A percentile compares a stretch with the other conserved stretches of the same genome.
phyloP scores from a whole-genome alignment of 1,140 invertebrate species.

The Drosophila suzukii region DNA sequence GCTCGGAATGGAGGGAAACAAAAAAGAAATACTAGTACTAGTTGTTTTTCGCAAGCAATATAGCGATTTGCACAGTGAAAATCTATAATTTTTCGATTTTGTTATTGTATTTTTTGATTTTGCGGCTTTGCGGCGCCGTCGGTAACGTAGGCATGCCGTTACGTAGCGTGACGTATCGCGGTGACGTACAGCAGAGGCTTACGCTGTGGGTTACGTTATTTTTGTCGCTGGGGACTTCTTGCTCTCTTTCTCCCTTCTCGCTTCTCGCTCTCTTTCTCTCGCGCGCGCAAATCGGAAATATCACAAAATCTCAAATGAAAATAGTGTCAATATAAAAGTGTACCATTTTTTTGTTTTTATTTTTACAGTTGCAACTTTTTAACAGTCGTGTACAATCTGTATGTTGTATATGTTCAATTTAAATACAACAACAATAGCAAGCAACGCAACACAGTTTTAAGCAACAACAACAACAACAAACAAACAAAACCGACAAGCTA shows the following conservation, averaged over 20 bases:
- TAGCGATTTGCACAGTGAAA: not conserved
- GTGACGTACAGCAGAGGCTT: conserved; percentile 15
- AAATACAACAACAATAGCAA: conserved; percentile 33
- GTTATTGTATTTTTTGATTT: conserved; percentile 34
- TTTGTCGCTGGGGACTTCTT: conserved; percentile 20
- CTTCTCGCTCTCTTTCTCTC: conserved; percentile 8
- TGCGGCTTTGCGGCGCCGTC: conserved; percentile 38
- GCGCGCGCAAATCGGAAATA: conserved; percentile 11
- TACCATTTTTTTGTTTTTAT: conserved; percentile 43
- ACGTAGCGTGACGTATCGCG: conserved; percentile 2
- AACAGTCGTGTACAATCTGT: conserved; percentile 64
- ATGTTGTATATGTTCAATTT: conserved; percentile 61
- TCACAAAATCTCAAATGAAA: not conserved
- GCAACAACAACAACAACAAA: conserved; percentile 7
- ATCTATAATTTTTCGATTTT: conserved; percentile 25
- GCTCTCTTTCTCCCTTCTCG: not conserved
- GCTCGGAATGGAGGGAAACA: not conserved
- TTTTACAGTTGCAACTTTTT: conserved; percentile 53
- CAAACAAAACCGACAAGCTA: conserved; percentile 14
- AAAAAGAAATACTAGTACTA: not conserved
- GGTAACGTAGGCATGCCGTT: conserved; percentile 22
- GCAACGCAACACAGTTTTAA: conserved; percentile 20
- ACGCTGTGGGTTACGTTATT: conserved; percentile 31
- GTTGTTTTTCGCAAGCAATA: not conserved
- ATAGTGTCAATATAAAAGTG: conserved; percentile 30